Percentiles rank a stretch among this genome's conserved stretches.
phyloP scores from a whole-genome alignment of 2,113 vertebrate genomes.

The Silurus meridionalis region DNA sequence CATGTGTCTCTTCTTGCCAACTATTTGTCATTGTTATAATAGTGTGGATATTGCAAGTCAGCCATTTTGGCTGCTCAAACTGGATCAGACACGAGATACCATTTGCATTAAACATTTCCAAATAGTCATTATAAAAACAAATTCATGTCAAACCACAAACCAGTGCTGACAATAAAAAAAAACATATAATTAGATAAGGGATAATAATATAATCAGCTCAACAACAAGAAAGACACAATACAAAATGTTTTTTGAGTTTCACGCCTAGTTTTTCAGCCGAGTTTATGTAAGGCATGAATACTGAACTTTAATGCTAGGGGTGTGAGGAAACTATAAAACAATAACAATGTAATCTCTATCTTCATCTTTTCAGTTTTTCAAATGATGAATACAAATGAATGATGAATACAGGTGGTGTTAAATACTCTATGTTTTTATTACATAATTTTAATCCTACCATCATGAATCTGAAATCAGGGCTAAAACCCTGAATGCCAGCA shows the following conservation, averaged over 20 bases:
- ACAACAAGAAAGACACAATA: not conserved
- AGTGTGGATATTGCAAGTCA: not conserved
- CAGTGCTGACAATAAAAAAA: not conserved
- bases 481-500: not conserved
- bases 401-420: no score
- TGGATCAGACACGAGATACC: not conserved
- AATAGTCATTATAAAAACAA: not conserved
- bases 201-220: not conserved
- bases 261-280: not conserved
- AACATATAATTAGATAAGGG: no score
- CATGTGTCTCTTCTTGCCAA: not conserved
- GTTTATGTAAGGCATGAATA: not conserved
- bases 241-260: not conserved
- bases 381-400: no score
- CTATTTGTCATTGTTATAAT: not conserved
- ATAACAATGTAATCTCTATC: not conserved
- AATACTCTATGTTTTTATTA: no score
- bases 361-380: not conserved
- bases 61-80: constrained; percentile 2
- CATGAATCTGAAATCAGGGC: no score
- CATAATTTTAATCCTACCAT: not conserved
- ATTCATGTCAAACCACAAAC: not conserved
- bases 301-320: not conserved
- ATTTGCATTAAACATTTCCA: not conserved
- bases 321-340: not conserved